A percentile compares a stretch with the other conserved stretches of the same genome.
phyloP scores from a whole-genome alignment of 2,113 vertebrate genomes.

The Phylloscopus trochilus region DNA sequence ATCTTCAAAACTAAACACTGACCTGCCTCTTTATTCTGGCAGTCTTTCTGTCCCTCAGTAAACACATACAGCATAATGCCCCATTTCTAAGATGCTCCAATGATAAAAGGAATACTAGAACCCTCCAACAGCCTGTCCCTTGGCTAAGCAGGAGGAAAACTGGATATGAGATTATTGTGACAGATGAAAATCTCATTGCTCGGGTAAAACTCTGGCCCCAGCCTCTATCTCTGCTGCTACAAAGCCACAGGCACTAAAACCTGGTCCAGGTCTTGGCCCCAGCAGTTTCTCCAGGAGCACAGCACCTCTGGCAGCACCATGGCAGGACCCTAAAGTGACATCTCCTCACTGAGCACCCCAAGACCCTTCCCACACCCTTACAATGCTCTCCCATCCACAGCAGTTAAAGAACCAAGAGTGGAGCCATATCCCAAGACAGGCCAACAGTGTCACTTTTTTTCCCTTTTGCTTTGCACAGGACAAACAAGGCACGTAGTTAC shows the following conservation, averaged over 20 bases:
- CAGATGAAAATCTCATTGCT: not conserved
- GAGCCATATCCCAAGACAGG: not conserved
- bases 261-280: not conserved
- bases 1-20: not conserved
- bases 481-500: not conserved
- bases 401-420: not conserved
- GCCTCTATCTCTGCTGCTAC: not conserved
- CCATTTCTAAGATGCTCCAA: not conserved
- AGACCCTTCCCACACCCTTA: not conserved
- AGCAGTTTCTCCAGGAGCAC: not conserved
- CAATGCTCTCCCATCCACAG: not conserved
- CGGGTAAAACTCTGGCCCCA: not conserved
- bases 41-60: not conserved
- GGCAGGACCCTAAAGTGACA: not conserved
- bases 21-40: not conserved
- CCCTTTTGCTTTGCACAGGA: not conserved
- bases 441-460: not conserved
- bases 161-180: not conserved
- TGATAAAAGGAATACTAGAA: not conserved
- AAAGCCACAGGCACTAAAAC: not conserved
- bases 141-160: not conserved
- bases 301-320: not conserved
- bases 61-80: not conserved
- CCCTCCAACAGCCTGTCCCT: not conserved
- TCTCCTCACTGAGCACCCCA: not conserved